phyloP scores from a whole-genome alignment of 2,113 vertebrate genomes.

The Miniopterus natalensis region DNA sequence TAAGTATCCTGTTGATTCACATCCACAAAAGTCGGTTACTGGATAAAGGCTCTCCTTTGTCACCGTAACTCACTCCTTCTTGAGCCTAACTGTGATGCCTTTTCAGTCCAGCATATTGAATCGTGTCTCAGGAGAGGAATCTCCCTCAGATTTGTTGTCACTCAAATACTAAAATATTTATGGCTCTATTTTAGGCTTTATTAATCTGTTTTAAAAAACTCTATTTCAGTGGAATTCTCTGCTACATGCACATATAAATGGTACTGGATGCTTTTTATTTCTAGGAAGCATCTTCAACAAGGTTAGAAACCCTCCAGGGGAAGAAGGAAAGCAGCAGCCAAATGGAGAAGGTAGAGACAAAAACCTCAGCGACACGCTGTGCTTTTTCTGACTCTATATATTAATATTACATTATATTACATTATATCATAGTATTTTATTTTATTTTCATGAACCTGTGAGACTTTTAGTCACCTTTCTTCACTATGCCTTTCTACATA shows the following conservation, averaged over 20 bases:
- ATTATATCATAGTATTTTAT: neutral
- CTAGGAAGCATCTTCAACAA: conserved; percentile 56
- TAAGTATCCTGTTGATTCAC: conserved; percentile 36
- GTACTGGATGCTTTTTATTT: conserved; percentile 53
- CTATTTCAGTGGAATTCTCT: conserved; percentile 64
- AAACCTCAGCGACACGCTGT: neutral
- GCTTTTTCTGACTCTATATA: neutral
- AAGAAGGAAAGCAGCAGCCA: neutral
- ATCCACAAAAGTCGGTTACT: conserved; percentile 11
- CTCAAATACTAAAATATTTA: conserved; percentile 78
- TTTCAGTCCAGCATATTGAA: conserved; percentile 74
- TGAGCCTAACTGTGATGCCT: conserved; percentile 64
- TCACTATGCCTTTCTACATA: conserved; percentile 5
- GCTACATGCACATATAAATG: conserved; percentile 14
- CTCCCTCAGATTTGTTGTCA: conserved; percentile 75
- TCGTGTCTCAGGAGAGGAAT: conserved; percentile 72
- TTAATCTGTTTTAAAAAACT: conserved; percentile 69
- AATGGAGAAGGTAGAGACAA: neutral
- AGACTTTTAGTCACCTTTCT: neutral
- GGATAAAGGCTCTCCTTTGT: conserved; percentile 57
- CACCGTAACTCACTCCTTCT: conserved; percentile 73
- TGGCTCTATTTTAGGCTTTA: conserved; percentile 72
- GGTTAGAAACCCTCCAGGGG: neutral
- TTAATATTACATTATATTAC: too few species aligned
- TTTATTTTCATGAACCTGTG: neutral